Conservation (phyloP, 2,888 invertebrate genomes). For the Polymixis flavicincta region DNA sequence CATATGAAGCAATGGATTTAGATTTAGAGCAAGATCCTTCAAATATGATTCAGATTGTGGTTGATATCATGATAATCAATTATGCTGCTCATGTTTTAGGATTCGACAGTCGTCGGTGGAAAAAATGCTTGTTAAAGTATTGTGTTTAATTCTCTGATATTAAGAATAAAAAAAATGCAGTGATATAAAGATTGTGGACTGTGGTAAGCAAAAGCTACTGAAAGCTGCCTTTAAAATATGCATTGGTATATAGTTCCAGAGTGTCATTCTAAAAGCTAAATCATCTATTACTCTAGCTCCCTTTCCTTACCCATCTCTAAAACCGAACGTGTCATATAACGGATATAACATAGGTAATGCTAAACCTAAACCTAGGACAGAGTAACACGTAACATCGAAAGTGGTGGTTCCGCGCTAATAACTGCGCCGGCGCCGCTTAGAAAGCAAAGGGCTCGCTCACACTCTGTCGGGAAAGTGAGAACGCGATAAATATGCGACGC, state of each 20-base stretch:
- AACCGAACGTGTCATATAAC: constrained; percentile 17
- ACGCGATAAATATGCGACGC: constrained; percentile 60
- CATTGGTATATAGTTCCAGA: background rate
- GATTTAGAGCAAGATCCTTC: too few relatives aligned
- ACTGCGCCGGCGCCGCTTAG: constrained; percentile 68
- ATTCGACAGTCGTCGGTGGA: too few relatives aligned
- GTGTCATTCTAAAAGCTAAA: background rate
- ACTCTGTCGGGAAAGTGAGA: constrained; percentile 71
- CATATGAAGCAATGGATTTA: too few relatives aligned
- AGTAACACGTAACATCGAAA: constrained; percentile 70
- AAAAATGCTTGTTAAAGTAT: too few relatives aligned
- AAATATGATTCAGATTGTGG: too few relatives aligned
- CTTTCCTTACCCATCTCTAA: background rate
- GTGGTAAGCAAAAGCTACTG: too few relatives aligned
- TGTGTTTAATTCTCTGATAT: too few relatives aligned
- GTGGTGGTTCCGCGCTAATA: constrained; percentile 79
- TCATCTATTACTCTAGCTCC: background rate
- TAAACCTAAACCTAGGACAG: constrained; percentile 46
- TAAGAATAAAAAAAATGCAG: too few relatives aligned
- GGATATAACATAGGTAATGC: constrained; percentile 39
- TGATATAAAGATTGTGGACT: too few relatives aligned
- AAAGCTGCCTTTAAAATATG: too few relatives aligned
- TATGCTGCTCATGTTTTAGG: too few relatives aligned
- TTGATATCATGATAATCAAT: too few relatives aligned
- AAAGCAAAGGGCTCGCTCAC: constrained; percentile 76